Conservation (phyloP, 1,140 invertebrate genomes). For the Bombus superbus region DNA sequence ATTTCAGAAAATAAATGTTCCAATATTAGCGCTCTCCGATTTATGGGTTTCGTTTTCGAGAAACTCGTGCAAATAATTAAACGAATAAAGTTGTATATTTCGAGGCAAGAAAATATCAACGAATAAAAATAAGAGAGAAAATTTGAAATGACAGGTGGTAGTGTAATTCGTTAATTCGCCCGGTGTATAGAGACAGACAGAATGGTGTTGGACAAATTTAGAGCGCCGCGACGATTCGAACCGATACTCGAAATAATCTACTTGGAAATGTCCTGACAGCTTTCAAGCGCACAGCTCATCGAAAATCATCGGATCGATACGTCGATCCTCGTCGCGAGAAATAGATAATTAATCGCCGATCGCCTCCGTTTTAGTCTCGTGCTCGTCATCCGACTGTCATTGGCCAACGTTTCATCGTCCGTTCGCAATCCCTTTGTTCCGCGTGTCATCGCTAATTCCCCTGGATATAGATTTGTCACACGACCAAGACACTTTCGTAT, state of each 20-base stretch:
- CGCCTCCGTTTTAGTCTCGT: slow-evolving; percentile 27
- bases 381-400: neutral
- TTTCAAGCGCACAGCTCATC: neutral
- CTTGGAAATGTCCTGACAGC: slow-evolving; percentile 21
- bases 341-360: slow-evolving; percentile 59
- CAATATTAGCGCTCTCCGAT: too few species aligned
- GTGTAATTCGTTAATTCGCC: slow-evolving; percentile 3
- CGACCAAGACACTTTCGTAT: neutral
- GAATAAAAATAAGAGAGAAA: neutral
- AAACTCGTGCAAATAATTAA: neutral
- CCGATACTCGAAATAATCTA: neutral
- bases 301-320: slow-evolving; percentile 42
- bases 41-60: too few species aligned
- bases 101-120: neutral
- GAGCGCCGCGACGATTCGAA: slow-evolving; percentile 2
- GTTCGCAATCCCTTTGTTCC: slow-evolving; percentile 12
- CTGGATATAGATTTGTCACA: slow-evolving; percentile 27
- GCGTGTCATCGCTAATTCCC: slow-evolving; percentile 32
- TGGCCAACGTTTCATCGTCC: slow-evolving; percentile 15
- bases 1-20: too few species aligned
- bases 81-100: neutral
- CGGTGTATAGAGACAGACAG: neutral
- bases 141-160: neutral
- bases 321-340: slow-evolving; percentile 22
- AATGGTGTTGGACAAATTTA: neutral